These are phyloP conservation scores for Acrobasis consociella DNA, from an alignment of 2,888 invertebrate species.

Conservation along the genomic window DNA sequence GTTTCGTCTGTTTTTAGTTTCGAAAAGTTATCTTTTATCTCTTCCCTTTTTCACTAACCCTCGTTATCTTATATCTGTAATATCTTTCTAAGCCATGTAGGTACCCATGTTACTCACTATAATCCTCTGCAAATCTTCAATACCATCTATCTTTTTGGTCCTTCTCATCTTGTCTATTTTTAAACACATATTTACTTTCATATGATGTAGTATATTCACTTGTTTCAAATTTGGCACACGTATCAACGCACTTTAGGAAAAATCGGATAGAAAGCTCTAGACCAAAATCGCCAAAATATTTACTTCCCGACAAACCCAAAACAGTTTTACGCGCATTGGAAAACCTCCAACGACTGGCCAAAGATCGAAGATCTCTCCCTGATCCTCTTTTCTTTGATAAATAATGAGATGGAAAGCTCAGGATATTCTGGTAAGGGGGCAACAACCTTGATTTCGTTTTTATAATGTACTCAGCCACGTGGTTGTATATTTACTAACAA, in stretches of 20 bases:
- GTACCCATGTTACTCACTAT: no score
- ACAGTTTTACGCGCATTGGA: conserved; percentile 12
- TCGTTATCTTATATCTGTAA: no score
- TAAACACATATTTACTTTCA: no score
- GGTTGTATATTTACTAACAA: conserved; percentile 19
- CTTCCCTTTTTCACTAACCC: no score
- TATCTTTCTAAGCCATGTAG: no score
- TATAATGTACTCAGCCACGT: conserved; percentile 7
- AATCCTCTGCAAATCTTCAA: no score
- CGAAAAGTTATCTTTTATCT: no score
- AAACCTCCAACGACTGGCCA: conserved; percentile 1
- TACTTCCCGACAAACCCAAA: conserved; percentile 1
- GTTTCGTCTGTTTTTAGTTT: no score
- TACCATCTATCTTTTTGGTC: no score
- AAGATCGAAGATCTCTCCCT: background rate
- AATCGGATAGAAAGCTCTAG: background rate
- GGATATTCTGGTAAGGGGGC: conserved; percentile 1
- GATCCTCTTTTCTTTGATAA: background rate
- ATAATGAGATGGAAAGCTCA: conserved; percentile 9
- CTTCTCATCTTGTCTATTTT: no score
- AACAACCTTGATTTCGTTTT: conserved; percentile 10
- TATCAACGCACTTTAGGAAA: conserved; percentile 6
- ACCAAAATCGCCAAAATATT: conserved; percentile 14
- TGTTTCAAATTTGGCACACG: background rate
- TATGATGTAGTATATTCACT: background rate